Evolutionary conservation across 2,797 vertebrate genomes (phyloP), one percentile per base, ranked within the genome.

Genomic region (Lacerta viridis): DNA sequence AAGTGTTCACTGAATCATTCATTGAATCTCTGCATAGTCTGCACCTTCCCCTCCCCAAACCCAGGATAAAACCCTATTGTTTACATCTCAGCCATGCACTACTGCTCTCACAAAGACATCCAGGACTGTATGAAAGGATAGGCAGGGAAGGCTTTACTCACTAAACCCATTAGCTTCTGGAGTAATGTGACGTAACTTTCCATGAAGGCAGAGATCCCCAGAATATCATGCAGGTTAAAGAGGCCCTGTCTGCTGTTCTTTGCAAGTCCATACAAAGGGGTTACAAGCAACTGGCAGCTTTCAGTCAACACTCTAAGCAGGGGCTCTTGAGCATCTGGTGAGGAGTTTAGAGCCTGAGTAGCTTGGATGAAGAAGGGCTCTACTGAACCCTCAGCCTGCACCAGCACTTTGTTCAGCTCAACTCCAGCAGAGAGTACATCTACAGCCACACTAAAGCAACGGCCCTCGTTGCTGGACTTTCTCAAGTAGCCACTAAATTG

Each of bases 251-350:
- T 29, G 92, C 91, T 41, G 18, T 80, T 84, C 46, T 36, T 91
- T 0, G 0, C 0, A 0, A 17, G 6, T 93, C 88, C 86, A 82
- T 97, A 77, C 0, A 98, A 95, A 59, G 95, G 95, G 91, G 95
- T 97, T 61, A 97, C n/a, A 33, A 98, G 80, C 8, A 98, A 94
- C 89, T 97, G 96, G 91, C 98, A 98, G 82, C 96, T 97, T 88
- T 98, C 98, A n/a, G 97, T 90, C 76, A 98, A 84, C 1, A 97
- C 93, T 64, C 97, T 96, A 50, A 96, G 92, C 2, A 97, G 95
- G 1, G 23, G 69, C 4, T 93, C 93, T 0, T 96, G 95, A 2
- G 33, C 59, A 3, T 91, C 91, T 0, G 89, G 59, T 3, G 93
- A 82, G 13, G 43, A 86, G 7, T 96, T 92, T 59, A 99, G 90